Conservation (phyloP, 2,797 vertebrate species). For the Propithecus deckenii region DNA sequence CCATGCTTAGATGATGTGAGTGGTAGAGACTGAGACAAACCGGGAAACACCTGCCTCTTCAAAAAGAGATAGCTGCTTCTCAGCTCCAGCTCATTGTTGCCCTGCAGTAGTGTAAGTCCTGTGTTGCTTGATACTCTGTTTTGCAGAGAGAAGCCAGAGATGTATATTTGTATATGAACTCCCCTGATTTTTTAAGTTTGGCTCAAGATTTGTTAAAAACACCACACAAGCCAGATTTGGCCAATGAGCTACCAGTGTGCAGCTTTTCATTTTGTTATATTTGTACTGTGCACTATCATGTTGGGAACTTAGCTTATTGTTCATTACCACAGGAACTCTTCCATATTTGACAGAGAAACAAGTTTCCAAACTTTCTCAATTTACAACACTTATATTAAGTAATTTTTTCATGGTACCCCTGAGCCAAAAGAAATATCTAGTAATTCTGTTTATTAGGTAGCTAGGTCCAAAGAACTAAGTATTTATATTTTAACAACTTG, state of each 20-base stretch:
- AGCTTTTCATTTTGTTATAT: neutral
- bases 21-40: neutral
- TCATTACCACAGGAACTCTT: neutral
- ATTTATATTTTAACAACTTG: neutral
- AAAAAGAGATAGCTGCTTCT: neutral
- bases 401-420: neutral
- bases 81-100: neutral
- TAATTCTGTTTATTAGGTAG: neutral
- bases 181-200: neutral
- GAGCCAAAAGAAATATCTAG: neutral
- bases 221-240: neutral
- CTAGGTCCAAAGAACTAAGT: neutral
- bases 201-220: neutral
- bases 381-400: neutral
- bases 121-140: neutral
- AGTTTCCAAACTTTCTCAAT: neutral
- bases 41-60: neutral
- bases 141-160: slow-evolving; percentile 5
- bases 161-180: neutral
- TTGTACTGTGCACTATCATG: neutral
- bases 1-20: neutral
- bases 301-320: neutral
- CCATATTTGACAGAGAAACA: neutral
- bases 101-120: neutral
- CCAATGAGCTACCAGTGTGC: neutral